phyloP scores from a whole-genome alignment of 2,888 invertebrate genomes.

The Pseudanteris insignis region DNA sequence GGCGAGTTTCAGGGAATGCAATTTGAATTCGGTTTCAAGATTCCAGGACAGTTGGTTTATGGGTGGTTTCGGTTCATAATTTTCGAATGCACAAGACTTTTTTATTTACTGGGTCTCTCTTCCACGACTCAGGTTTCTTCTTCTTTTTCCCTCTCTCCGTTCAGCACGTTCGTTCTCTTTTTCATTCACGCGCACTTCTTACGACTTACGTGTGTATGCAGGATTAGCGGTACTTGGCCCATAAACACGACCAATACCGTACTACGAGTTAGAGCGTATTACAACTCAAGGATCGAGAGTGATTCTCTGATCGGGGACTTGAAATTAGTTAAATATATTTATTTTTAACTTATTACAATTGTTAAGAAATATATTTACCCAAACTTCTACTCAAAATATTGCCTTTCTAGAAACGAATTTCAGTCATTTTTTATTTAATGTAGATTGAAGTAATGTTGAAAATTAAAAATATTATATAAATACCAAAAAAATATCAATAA shows the following conservation, averaged over 20 bases:
- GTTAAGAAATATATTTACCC: background rate
- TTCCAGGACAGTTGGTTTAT: constrained; percentile 25
- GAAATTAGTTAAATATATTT: constrained; percentile 27
- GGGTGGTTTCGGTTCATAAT: constrained; percentile 23
- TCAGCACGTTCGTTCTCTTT: constrained; percentile 39
- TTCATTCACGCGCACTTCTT: constrained; percentile 37
- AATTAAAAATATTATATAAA: no score
- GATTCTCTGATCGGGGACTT: constrained; percentile 34
- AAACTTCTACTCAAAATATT: no score
- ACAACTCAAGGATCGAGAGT: constrained; percentile 40
- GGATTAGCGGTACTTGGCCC: constrained; percentile 63
- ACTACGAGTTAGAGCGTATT: constrained; percentile 46
- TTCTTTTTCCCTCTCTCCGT: constrained; percentile 28
- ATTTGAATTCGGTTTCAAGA: constrained; percentile 20
- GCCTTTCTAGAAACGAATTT: no score
- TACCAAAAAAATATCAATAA: no score
- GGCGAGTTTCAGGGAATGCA: background rate
- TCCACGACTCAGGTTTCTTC: constrained; percentile 22
- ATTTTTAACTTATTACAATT: no score
- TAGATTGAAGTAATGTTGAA: no score
- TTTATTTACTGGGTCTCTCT: constrained; percentile 33
- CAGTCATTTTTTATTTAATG: no score
- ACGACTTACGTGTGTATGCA: constrained; percentile 45
- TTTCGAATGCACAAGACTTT: constrained; percentile 24
- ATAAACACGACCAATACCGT: constrained; percentile 62